Conservation (phyloP, 2,113 vertebrate species). For the Engystomops pustulosus region DNA sequence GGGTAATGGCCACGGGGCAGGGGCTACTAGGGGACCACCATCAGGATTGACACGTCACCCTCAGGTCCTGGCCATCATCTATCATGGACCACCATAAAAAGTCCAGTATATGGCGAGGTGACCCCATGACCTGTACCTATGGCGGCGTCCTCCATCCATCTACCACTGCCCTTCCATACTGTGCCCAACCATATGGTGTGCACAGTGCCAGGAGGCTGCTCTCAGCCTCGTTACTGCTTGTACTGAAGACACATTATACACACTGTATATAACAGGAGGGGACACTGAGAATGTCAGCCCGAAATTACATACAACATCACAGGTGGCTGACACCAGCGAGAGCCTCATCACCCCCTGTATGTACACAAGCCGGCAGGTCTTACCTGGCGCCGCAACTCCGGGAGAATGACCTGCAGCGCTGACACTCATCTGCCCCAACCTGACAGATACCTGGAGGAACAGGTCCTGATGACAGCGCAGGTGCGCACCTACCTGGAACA, state of each 20-base stretch:
- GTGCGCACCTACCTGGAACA: slow-evolving; percentile 41
- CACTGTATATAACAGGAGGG: no score
- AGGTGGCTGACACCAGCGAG: neutral
- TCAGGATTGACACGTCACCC: no score
- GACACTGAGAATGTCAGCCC: no score
- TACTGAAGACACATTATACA: neutral
- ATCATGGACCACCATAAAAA: no score
- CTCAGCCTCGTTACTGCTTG: neutral
- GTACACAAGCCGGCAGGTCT: neutral
- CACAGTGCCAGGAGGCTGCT: neutral
- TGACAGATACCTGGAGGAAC: neutral
- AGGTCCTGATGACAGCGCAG: slow-evolving; percentile 24
- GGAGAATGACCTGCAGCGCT: neutral
- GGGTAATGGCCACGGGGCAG: no score
- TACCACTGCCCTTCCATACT: neutral
- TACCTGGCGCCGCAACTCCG: slow-evolving; percentile 13
- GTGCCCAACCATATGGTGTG: neutral
- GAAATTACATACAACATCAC: neutral
- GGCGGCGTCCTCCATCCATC: no score
- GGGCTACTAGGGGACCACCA: no score
- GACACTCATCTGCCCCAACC: neutral
- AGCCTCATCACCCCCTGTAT: no score
- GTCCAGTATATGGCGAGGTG: no score
- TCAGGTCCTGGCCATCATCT: no score
- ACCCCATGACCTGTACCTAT: no score